Evolutionary conservation across 2,797 vertebrate genomes (phyloP), one percentile per base, ranked within the genome.

Genomic region (Tachyglossus aculeatus): DNA sequence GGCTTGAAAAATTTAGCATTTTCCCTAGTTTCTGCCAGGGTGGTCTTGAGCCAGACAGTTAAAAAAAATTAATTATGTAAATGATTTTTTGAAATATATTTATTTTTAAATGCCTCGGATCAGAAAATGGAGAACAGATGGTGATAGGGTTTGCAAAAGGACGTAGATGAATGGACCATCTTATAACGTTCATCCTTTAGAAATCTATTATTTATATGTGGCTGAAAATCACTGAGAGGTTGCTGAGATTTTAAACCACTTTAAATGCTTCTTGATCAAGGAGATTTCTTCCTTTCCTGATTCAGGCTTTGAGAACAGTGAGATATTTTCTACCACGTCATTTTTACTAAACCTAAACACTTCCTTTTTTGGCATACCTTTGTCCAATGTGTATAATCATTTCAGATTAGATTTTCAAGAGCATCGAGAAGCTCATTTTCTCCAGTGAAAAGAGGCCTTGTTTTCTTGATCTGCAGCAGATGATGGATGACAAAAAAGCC

Each of bases 361-460:
- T 80, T 82, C 64, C 75, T 71, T 76, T 80, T 80, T 72, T 75
- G 34, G 50, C 56, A 78, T 81, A 45, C 15, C 7, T 45, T 43
- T 63, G 27, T 67, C 43, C 33, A 63, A 19, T 4, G 18, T 39
- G 19, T 16, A 11, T 0, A 0, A n/a, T 50, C 60, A 5, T 7
- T 43, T 72, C 58, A 57, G 76, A 78, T 32, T 82, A n/a, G 64
- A 68, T 64, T 74, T 67, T 48, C 3, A 33, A 5, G 33, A 38
- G 18, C 39, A 8, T 36, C 56, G 29, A 6, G 18, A 31, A 53
- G 21, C 39, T 80, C 31, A 39, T 77, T 55, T 70, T 66, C 44
- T 3, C 51, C 39, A 39, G 19, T 41, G 16, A 14, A 52, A 25
- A 41, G 24, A 59, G 5, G 33, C 5, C n/a, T 9, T 41, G 80